These are phyloP conservation scores for Anas bahamensis DNA, from an alignment of 2,797 vertebrate genomes.

Conservation along the genomic window DNA sequence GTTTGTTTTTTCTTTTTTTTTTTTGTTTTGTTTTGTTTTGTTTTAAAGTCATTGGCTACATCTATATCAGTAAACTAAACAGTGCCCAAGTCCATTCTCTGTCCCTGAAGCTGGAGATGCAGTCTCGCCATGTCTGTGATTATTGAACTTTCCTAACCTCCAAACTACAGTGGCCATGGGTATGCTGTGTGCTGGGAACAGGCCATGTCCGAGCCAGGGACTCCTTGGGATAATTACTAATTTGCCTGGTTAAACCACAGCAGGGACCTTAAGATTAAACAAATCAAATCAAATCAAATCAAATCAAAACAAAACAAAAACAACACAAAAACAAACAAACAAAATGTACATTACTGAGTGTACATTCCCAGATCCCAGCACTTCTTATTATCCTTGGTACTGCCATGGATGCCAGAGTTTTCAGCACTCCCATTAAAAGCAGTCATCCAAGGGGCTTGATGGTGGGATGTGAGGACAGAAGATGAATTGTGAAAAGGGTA, in stretches of 20 bases:
- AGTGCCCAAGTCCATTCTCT: not conserved
- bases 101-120: not conserved
- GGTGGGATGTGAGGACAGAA: not conserved
- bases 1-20: not conserved
- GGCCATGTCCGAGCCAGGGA: fast-evolving
- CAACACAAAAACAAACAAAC: not conserved
- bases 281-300: too few species aligned
- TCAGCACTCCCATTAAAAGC: not conserved
- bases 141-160: not conserved
- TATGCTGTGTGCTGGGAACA: not conserved
- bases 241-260: not conserved
- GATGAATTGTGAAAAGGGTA: not conserved
- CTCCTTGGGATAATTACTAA: not conserved
- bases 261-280: not conserved
- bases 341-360: not conserved
- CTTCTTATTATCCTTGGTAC: not conserved
- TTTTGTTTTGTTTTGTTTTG: not conserved
- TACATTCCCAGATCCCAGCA: not conserved
- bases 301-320: too few species aligned
- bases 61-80: not conserved
- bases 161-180: not conserved
- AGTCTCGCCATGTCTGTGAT: not conserved
- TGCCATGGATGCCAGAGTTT: not conserved
- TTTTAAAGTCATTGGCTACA: not conserved
- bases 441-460: not conserved